These are phyloP conservation scores for Oophaga sylvatica DNA, from an alignment of 2,797 vertebrate genomes.

Conservation along the genomic window DNA sequence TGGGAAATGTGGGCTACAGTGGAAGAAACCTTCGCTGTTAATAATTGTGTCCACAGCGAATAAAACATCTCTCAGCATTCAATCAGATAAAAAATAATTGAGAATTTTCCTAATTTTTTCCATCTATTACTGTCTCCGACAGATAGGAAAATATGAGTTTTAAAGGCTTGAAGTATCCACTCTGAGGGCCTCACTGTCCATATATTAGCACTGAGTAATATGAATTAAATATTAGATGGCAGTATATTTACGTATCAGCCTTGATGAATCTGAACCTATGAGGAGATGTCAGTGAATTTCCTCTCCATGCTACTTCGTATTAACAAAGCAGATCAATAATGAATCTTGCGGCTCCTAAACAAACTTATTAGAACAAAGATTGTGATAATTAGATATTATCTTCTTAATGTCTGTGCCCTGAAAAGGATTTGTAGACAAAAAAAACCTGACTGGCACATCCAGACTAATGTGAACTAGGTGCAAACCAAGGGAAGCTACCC, in stretches of 20 bases:
- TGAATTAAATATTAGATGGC: neutral
- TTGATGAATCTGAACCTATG: neutral
- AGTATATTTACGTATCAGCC: neutral
- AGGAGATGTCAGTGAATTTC: neutral
- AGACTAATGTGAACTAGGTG: too few relatives aligned
- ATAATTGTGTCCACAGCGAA: neutral
- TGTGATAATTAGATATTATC: neutral
- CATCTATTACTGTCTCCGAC: neutral
- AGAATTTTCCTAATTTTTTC: neutral
- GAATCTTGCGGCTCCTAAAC: neutral
- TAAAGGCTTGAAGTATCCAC: neutral
- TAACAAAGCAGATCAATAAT: neutral
- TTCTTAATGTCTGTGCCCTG: neutral
- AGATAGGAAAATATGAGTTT: neutral
- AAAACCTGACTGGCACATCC: too few relatives aligned
- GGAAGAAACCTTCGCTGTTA: neutral
- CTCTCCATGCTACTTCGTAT: neutral
- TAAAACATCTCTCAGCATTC: neutral
- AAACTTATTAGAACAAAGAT: neutral
- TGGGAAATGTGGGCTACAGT: neutral
- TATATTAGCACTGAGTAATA: neutral
- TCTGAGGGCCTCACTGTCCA: neutral
- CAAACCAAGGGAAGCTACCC: too few relatives aligned
- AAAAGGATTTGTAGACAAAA: too few relatives aligned
- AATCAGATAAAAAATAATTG: conserved; percentile 24